Evolutionary conservation across 2,797 vertebrate species (phyloP).

Genomic region (Alosa sapidissima): DNA sequence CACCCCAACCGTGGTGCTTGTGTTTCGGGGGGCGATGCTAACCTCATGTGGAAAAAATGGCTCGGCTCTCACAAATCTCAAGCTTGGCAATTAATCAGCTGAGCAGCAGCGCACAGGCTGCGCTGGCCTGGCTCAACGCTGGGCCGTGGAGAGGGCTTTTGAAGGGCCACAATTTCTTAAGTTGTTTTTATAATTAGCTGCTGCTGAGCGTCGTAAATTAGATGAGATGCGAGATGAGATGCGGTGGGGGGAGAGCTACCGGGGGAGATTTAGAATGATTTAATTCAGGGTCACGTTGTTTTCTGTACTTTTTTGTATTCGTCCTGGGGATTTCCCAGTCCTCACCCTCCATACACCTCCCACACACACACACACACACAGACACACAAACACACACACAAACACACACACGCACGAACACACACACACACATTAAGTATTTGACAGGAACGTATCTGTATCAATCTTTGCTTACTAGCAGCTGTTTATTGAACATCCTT

Average conservation of each 20-base stretch:
- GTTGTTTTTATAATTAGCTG: constrained; percentile 65
- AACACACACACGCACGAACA: neutral
- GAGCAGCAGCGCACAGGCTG: constrained; percentile 45
- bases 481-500: no score
- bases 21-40: constrained; percentile 45
- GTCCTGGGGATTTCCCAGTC: neutral
- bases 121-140: constrained; percentile 53
- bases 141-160: constrained; percentile 55
- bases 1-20: constrained; percentile 43
- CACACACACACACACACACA: neutral
- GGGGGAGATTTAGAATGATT: constrained; percentile 67
- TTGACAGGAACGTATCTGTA: neutral
- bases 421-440: neutral
- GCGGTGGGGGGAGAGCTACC: constrained; percentile 57
- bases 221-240: constrained; percentile 63
- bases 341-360: neutral
- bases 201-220: constrained; percentile 73
- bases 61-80: constrained; percentile 52
- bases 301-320: neutral
- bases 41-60: constrained; percentile 63
- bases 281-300: neutral
- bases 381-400: neutral
- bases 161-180: constrained; percentile 62
- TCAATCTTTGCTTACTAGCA: neutral
- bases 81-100: constrained; percentile 66